These are phyloP conservation scores for Metallyticus violacea DNA, from an alignment of 2,888 invertebrate species.

Conservation along the genomic window DNA sequence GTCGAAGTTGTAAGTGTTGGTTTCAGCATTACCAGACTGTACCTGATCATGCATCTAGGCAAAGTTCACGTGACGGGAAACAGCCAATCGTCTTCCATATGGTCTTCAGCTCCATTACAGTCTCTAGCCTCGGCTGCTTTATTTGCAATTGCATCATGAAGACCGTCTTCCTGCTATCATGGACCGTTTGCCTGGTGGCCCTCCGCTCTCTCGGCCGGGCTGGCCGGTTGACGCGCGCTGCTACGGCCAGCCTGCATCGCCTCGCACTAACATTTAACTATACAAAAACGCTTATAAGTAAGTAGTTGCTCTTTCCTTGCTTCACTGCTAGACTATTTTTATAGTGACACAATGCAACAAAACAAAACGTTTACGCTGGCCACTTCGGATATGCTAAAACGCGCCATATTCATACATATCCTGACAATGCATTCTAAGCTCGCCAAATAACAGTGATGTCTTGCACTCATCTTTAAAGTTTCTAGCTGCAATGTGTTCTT, in stretches of 20 bases:
- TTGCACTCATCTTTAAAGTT: too few species aligned
- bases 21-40: constrained; percentile 21
- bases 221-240: not conserved
- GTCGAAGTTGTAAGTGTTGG: not conserved
- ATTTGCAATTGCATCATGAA: constrained; percentile 32
- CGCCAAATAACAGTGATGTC: too few species aligned
- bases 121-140: constrained; percentile 22
- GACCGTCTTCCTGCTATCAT: constrained; percentile 28
- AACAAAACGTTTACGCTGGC: too few species aligned
- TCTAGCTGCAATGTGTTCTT: too few species aligned
- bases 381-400: too few species aligned
- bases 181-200: not conserved
- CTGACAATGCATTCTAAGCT: too few species aligned
- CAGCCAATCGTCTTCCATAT: constrained; percentile 34
- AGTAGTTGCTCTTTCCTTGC: too few species aligned
- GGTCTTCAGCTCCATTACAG: constrained; percentile 29
- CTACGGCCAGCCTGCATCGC: not conserved
- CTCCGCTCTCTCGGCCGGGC: not conserved
- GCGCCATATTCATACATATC: too few species aligned
- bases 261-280: too few species aligned
- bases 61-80: constrained; percentile 33
- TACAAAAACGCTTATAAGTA: too few species aligned
- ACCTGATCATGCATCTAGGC: constrained; percentile 23
- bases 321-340: too few species aligned
- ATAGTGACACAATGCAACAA: too few species aligned